Base-by-base conservation (phyloP, 2,113 vertebrate species). In the Triplophysa dalaica region DNA sequence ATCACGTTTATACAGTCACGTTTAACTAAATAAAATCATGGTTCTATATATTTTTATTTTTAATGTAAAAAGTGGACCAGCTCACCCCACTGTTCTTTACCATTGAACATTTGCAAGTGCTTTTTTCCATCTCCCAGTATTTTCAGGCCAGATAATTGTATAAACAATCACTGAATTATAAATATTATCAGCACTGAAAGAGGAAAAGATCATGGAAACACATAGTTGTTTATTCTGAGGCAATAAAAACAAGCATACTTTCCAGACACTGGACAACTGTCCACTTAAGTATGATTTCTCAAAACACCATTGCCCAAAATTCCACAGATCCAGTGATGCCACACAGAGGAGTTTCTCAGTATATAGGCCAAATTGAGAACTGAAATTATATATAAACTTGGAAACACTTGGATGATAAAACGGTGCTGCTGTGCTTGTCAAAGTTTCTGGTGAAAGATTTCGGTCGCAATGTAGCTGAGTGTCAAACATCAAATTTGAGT, bases 201-300 rank as follows among this genome's bases (percentile, higher is more conserved):
- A 17, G 38, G 54, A 68, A 62, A 61, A 66, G 8, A 56, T 75
- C 60, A 81, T 79, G 79, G 77, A 89, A 90, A 90, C 86, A 85
- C 83, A 79, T 78, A 78, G 60, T 85, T 85, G 68, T 87, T 92
- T 92, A 91, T 91, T 92, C 81, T 88, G 86, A 87, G 90, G 86
- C 89, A 90, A 87, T 87, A 88, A 90, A 83, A 86, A 89, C 88
- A 90, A 90, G 89, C 87, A 90, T 84, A 87, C 79, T 85, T 83
- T 89, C 74, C 88, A 91, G 91, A 92, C 86, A 89, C 80, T 72
- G 81, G 86, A 81, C 75, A 68, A 65, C 84, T 83, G 75, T 87
- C 81, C 87, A 86, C 75, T 86, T 87, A 83, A 84, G 79, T 82
- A 82, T 76, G 65, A 85, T 81, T 85, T 87, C 83, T 86, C 80